Evolutionary conservation across 2,888 invertebrate genomes (phyloP).

Genomic region (Drosophila pseudotalamancana): DNA sequence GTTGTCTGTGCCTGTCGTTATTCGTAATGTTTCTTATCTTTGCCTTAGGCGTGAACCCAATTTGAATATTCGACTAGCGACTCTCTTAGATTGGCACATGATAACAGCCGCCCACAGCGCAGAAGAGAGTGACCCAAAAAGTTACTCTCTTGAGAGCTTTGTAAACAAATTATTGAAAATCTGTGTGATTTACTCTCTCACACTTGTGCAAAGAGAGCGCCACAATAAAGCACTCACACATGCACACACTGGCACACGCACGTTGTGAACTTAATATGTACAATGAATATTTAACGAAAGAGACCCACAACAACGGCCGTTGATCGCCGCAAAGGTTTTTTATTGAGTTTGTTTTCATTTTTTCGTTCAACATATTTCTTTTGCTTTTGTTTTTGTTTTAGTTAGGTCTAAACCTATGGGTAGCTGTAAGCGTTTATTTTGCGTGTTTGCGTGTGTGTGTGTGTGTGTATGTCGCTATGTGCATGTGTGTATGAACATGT

Average conservation of each 20-base stretch:
- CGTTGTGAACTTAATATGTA: slow-evolving; percentile 2
- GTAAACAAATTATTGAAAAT: slow-evolving; percentile 39
- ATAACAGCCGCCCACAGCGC: slow-evolving; percentile 8
- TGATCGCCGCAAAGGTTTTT: slow-evolving; percentile 43
- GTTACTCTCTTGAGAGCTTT: slow-evolving; percentile 28
- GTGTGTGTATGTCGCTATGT: not conserved
- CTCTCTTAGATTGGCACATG: slow-evolving; percentile 35
- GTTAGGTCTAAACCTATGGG: slow-evolving; percentile 28
- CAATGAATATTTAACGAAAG: slow-evolving; percentile 31
- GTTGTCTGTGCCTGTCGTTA: not conserved
- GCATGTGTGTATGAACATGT: slow-evolving; percentile 12
- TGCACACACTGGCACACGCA: slow-evolving; percentile 2
- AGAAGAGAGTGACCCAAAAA: not conserved
- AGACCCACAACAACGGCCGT: slow-evolving; percentile 44
- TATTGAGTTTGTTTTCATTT: slow-evolving; percentile 36
- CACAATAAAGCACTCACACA: not conserved
- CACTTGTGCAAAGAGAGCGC: slow-evolving; percentile 2
- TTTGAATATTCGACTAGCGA: slow-evolving; percentile 1
- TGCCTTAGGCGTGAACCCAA: not conserved
- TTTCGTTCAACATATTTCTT: no score
- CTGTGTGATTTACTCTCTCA: slow-evolving; percentile 22
- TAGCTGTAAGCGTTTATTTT: no score
- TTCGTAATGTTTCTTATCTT: not conserved
- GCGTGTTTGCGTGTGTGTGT: not conserved
- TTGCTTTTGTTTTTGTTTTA: not conserved